phyloP scores from a whole-genome alignment of 1,140 invertebrate genomes.

The Heliconius melpomene region DNA sequence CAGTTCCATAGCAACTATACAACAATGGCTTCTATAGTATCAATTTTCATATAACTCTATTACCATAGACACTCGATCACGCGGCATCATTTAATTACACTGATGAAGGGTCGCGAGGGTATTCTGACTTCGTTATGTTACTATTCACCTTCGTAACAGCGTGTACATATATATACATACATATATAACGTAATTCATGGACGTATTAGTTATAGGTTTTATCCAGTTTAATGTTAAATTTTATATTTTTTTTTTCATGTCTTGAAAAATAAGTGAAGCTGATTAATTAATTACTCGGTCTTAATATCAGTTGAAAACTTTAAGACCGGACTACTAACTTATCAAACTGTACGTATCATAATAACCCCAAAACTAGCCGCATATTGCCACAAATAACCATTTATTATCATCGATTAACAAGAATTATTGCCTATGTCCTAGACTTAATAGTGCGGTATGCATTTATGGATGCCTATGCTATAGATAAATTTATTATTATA shows the following conservation, averaged over 20 bases:
- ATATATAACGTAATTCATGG: too few species aligned
- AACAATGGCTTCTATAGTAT: background rate
- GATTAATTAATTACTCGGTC: too few species aligned
- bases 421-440: background rate
- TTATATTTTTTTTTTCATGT: too few species aligned
- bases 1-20: background rate
- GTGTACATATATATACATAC: too few species aligned
- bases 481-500: too few species aligned
- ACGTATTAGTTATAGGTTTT: too few species aligned
- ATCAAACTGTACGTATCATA: background rate
- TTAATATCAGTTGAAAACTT: too few species aligned
- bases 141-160: too few species aligned
- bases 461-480: too few species aligned
- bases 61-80: background rate
- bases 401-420: background rate
- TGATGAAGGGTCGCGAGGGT: conserved; percentile 1
- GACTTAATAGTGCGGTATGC: background rate
- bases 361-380: background rate
- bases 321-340: background rate
- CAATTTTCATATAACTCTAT: background rate
- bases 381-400: background rate
- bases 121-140: background rate
- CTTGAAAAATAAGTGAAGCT: too few species aligned
- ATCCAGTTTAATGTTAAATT: too few species aligned
- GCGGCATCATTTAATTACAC: background rate